phyloP scores from a whole-genome alignment of 2,888 invertebrate species.

The Incurvaria masculella region DNA sequence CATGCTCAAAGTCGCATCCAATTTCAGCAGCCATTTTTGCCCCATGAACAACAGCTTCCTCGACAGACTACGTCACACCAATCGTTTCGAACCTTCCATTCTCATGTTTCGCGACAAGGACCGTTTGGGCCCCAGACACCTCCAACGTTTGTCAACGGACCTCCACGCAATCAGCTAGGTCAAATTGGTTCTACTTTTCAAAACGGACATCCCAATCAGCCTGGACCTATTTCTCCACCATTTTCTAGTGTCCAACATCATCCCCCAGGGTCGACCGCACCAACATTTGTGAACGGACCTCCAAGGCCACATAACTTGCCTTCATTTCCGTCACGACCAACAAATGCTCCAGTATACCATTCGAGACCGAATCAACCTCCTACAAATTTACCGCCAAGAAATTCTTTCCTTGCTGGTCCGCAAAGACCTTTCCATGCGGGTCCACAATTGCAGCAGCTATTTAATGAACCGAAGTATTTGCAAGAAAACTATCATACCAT shows the following conservation, averaged over 20 bases:
- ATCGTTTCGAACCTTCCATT: conserved; percentile 35
- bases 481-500: conserved; percentile 55
- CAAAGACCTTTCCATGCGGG: conserved; percentile 52
- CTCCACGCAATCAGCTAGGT: conserved; percentile 13
- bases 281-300: conserved; percentile 31
- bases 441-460: conserved; percentile 36
- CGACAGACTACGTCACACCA: conserved; percentile 38
- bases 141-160: neutral
- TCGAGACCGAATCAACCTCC: conserved; percentile 25
- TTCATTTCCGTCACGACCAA: conserved; percentile 33
- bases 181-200: conserved; percentile 26
- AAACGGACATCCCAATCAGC: conserved; percentile 21
- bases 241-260: conserved; percentile 31
- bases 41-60: conserved; percentile 44
- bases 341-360: conserved; percentile 29
- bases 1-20: conserved; percentile 48
- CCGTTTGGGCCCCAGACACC: conserved; percentile 29
- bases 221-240: conserved; percentile 25
- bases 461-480: conserved; percentile 50
- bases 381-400: conserved; percentile 39
- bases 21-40: conserved; percentile 40
- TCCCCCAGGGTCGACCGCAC: conserved; percentile 31
- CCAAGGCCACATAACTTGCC: conserved; percentile 33
- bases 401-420: conserved; percentile 47
- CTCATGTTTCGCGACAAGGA: conserved; percentile 29